phyloP scores from a whole-genome alignment of 2,797 vertebrate genomes.

The Eurystomus glaucurus region DNA sequence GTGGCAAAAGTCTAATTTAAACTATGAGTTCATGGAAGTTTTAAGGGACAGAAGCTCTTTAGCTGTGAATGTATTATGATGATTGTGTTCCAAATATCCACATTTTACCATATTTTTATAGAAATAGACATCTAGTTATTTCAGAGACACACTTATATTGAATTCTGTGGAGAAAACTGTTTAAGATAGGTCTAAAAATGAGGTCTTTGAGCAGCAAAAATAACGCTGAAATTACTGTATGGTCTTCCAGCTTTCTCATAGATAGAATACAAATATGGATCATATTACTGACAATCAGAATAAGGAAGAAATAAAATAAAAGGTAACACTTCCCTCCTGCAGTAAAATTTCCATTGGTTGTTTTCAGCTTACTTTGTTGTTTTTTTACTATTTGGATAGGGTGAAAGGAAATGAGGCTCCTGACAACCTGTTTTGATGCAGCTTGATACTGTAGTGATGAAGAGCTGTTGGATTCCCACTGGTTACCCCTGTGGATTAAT shows the following conservation, averaged over 20 bases:
- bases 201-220: not conserved
- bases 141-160: not conserved
- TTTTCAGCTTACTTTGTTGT: not conserved
- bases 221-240: not conserved
- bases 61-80: not conserved
- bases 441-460: conserved; percentile 2
- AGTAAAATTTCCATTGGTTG: not conserved
- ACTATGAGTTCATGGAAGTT: not conserved
- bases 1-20: not conserved
- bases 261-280: not conserved
- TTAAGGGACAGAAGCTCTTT: not conserved
- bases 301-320: not conserved
- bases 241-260: not conserved
- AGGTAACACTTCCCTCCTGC: accelerated
- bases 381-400: not conserved
- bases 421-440: conserved; percentile 32
- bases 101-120: not conserved
- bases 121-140: not conserved
- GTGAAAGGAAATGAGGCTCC: not conserved
- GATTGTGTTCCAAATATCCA: not conserved
- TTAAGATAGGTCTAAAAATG: not conserved
- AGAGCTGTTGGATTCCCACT: conserved; percentile 39
- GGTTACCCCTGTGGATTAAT: conserved; percentile 73
- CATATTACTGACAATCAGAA: not conserved
- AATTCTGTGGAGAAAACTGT: not conserved